Percentiles rank a stretch among this genome's conserved stretches.
Conservation (phyloP, 2,888 invertebrate species). For the Aspidapion aeneum region DNA sequence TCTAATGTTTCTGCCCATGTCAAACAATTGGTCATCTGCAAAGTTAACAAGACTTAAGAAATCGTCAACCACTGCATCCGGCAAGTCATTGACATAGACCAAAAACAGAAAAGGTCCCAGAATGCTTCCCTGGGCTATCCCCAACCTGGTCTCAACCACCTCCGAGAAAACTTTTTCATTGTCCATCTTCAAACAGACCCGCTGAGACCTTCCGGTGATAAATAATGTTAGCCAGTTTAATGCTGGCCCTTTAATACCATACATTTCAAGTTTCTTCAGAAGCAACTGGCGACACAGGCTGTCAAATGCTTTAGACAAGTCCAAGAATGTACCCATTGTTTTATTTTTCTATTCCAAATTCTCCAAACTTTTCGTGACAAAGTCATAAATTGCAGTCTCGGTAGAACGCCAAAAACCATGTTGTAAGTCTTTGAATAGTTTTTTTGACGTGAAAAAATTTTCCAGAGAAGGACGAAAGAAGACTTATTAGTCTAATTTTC, state of each 20-base stretch:
- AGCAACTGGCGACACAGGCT: not conserved
- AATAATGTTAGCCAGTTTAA: not conserved
- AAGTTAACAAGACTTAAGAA: not conserved
- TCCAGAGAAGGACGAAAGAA: not conserved
- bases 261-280: not conserved
- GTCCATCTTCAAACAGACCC: not conserved
- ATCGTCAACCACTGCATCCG: not conserved
- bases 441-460: not conserved
- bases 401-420: not conserved
- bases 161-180: not conserved
- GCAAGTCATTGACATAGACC: not conserved
- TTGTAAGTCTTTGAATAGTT: not conserved
- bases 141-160: not conserved
- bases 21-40: not conserved
- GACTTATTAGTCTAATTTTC: not conserved
- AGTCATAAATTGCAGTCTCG: not conserved
- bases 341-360: not conserved
- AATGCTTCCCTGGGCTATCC: not conserved
- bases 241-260: not conserved
- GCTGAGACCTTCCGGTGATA: not conserved
- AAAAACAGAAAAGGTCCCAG: not conserved
- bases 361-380: not conserved
- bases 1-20: not conserved
- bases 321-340: not conserved
- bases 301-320: not conserved